A percentile compares a stretch with the other conserved stretches of the same genome.
Evolutionary conservation across 2,113 vertebrate genomes (phyloP).

Genomic region (Tachycineta bicolor): DNA sequence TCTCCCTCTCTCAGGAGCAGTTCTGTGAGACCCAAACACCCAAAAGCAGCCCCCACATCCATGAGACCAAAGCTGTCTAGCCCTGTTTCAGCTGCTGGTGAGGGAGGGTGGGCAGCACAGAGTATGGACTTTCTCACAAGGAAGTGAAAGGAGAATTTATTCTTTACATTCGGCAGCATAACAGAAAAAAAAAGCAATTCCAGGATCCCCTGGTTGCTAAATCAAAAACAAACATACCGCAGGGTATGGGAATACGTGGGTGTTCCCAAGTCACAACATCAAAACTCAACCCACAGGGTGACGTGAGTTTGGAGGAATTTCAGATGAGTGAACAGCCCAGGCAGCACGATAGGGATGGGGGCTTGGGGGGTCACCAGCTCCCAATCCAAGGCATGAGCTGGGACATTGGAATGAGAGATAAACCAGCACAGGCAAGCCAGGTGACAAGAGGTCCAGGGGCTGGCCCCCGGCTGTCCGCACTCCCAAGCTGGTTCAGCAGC

Average conservation of each 20-base stretch:
- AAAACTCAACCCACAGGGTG: accelerated
- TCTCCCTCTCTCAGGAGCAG: background rate
- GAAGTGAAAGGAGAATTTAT: background rate
- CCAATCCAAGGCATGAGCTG: background rate
- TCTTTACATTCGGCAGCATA: accelerated
- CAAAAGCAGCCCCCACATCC: accelerated
- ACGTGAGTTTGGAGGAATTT: accelerated
- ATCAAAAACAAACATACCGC: accelerated
- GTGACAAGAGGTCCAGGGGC: too few relatives aligned
- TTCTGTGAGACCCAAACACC: background rate
- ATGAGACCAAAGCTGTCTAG: background rate
- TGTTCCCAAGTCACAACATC: background rate
- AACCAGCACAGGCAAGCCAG: background rate
- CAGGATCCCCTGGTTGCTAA: accelerated
- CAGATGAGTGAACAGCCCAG: too few relatives aligned
- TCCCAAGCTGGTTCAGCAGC: accelerated
- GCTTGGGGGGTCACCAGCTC: accelerated
- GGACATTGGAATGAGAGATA: background rate
- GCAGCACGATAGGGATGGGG: accelerated
- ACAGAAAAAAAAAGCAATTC: background rate
- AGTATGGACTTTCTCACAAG: accelerated
- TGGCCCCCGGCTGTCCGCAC: too few relatives aligned
- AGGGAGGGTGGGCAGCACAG: background rate
- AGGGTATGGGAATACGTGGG: accelerated
- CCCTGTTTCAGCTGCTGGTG: background rate